phyloP scores from a whole-genome alignment of 2,113 vertebrate genomes.

The Paralichthys olivaceus region DNA sequence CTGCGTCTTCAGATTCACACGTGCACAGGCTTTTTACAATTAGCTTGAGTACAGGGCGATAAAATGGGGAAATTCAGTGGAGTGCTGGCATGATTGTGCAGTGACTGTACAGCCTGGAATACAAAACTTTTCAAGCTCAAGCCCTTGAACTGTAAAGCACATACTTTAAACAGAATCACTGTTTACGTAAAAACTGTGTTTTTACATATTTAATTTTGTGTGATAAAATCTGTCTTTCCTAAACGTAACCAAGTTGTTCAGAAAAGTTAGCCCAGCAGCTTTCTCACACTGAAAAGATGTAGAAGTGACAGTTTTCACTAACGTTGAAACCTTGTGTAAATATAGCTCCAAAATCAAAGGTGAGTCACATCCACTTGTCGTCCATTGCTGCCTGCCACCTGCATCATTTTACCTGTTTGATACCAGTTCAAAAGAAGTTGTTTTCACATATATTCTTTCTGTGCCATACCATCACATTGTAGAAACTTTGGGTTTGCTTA shows the following conservation, averaged over 20 bases:
- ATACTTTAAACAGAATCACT: not conserved
- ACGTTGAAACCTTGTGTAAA: slow-evolving; percentile 50
- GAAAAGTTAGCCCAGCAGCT: slow-evolving; percentile 28
- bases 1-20: slow-evolving; percentile 24
- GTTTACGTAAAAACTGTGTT: not conserved
- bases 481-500: slow-evolving; percentile 22
- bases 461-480: slow-evolving; percentile 6
- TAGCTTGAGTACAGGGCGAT: slow-evolving; percentile 19
- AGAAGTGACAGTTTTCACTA: slow-evolving; percentile 50
- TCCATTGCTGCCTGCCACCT: slow-evolving; percentile 36
- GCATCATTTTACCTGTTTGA: slow-evolving; percentile 30
- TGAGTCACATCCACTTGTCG: slow-evolving; percentile 28
- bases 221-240: slow-evolving; percentile 9
- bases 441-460: slow-evolving; percentile 8
- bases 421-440: slow-evolving; percentile 15
- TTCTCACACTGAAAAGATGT: slow-evolving; percentile 28
- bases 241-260: slow-evolving; percentile 56
- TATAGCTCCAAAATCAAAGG: slow-evolving; percentile 63
- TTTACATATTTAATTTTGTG: slow-evolving; percentile 31
- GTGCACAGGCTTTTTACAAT: slow-evolving; percentile 37
- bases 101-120: not conserved
- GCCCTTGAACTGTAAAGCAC: not conserved
- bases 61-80: not conserved
- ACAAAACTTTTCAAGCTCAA: not conserved
- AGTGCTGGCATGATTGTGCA: not conserved